Percentiles rank a stretch among this genome's conserved stretches.
Evolutionary conservation across 2,797 vertebrate genomes (phyloP).

Genomic region (Spea hammondii): DNA sequence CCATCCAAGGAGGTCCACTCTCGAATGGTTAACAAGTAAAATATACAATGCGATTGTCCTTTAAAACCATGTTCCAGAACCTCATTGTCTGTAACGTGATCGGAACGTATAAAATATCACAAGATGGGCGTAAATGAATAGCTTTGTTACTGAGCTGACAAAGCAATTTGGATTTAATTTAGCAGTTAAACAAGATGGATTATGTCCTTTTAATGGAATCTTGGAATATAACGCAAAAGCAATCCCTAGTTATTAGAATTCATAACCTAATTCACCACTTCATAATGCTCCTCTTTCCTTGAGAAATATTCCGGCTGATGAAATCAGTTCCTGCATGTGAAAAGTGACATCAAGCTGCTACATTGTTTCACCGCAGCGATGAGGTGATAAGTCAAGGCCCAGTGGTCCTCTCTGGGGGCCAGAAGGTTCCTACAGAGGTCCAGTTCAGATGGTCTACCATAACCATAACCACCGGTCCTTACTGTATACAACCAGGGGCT

Average conservation of each 20-base stretch:
- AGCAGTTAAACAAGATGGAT: not conserved
- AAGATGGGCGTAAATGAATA: not conserved
- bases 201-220: not conserved
- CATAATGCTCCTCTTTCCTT: not conserved
- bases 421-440: too few relatives aligned
- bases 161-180: constrained; percentile 3
- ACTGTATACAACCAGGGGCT: too few relatives aligned
- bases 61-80: not conserved
- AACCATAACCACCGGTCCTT: too few relatives aligned
- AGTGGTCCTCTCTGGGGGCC: too few relatives aligned
- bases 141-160: not conserved
- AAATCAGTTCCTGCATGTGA: too few relatives aligned
- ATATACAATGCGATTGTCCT: not conserved
- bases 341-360: too few relatives aligned
- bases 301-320: not conserved
- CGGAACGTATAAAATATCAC: not conserved
- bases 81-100: constrained; percentile 3
- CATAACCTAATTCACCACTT: not conserved
- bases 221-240: not conserved
- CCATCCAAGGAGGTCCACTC: too few relatives aligned
- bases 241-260: not conserved
- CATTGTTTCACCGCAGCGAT: too few relatives aligned
- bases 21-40: too few relatives aligned
- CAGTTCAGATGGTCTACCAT: too few relatives aligned
- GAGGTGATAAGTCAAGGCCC: too few relatives aligned